A percentile compares a stretch with the other conserved stretches of the same genome.
Conservation (phyloP, 2,888 invertebrate genomes). For the Hanleya hanleyi region DNA sequence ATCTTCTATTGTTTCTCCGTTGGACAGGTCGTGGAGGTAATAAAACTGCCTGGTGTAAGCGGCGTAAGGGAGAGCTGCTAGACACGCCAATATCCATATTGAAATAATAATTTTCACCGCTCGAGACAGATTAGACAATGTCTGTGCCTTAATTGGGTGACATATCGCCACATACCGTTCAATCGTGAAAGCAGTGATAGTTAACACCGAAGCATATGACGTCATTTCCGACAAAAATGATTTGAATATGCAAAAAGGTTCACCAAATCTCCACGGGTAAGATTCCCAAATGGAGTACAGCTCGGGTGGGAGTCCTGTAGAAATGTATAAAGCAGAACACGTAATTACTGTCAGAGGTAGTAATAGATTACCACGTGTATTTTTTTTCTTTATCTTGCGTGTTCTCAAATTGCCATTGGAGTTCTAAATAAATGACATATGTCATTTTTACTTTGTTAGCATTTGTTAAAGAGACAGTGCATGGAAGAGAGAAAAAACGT, state of each 20-base stretch:
- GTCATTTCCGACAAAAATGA: slow-evolving; percentile 77
- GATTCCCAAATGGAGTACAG: slow-evolving; percentile 73
- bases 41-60: slow-evolving; percentile 55
- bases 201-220: slow-evolving; percentile 90
- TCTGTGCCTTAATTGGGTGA: slow-evolving; percentile 86
- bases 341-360: too few relatives aligned
- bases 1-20: slow-evolving; percentile 42
- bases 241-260: slow-evolving; percentile 72
- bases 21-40: slow-evolving; percentile 35
- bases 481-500: too few relatives aligned
- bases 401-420: too few relatives aligned
- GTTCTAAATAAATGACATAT: too few relatives aligned
- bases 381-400: too few relatives aligned
- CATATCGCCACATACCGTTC: slow-evolving; percentile 92
- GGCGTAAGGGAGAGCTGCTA: slow-evolving; percentile 78
- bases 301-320: slow-evolving; percentile 73
- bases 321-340: too few relatives aligned
- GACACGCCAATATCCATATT: slow-evolving; percentile 84
- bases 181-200: slow-evolving; percentile 92
- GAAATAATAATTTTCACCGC: slow-evolving; percentile 85
- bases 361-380: too few relatives aligned
- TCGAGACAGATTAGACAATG: slow-evolving; percentile 86
- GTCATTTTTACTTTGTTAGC: too few relatives aligned
- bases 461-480: too few relatives aligned
- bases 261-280: slow-evolving; percentile 73